Base-by-base conservation (phyloP, 92 coral and sea anemone genomes). In the Galaxea fascicularis region DNA sequence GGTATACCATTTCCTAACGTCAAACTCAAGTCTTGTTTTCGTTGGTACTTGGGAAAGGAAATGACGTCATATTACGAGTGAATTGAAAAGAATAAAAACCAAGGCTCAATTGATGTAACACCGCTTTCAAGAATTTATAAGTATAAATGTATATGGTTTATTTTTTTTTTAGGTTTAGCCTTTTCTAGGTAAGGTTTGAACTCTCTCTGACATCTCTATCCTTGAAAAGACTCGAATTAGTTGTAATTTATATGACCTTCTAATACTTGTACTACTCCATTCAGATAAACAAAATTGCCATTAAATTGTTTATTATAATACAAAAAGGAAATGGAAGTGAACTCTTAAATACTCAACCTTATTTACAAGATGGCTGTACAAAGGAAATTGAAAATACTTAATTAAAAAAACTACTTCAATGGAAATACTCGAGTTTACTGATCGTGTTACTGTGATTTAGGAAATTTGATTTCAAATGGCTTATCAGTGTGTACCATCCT, bases 301-400 rank as follows among this genome's bases (percentile, higher is more conserved):
- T 29, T 21, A 65, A 78, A 27, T 59, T 78, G 73, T 65, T 78
- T 78, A n/a, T 29, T 64, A 45, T 22, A 14, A 22, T 51, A 59
- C 54, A 76, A 59, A 60, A 24, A 24, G 16, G 11, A 44, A 46
- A 46, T 65, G 49, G 63, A 47, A 64, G 64, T 13, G 2, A 62
- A 13, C 71, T 21, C 72, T 78, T 47, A 41, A 59, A 29, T 17
- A 26, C 62, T 63, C 13, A 7, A 27, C 18, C 26, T 16, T 63
- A 30, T 63, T 24, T 24, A 63, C 21, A 63, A 24, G 68, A 35
- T 35, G 39, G 68, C 68, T 63, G 31, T 63, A 25, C 30, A 63
- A 63, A 24, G 68, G 39, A 63, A 21, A 49, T 15, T 49, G 11
- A 49, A 49, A 11, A 49, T 11, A 49, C 14, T 10, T 10, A 49